Evolutionary conservation across 2,888 invertebrate genomes (phyloP).

Genomic region (Calameuta pallipes): DNA sequence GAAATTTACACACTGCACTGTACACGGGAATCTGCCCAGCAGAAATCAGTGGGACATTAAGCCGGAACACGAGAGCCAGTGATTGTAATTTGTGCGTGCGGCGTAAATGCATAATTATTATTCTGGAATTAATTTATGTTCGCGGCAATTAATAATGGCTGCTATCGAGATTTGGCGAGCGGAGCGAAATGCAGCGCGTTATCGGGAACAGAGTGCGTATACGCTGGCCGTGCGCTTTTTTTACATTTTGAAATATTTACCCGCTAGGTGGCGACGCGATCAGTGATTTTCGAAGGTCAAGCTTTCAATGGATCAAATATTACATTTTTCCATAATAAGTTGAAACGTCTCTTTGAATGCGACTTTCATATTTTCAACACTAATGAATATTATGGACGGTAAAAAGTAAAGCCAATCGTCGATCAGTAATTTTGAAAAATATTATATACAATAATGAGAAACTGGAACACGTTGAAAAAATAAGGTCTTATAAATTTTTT

Average conservation of each 20-base stretch:
- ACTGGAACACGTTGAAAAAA: neutral
- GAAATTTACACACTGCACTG: neutral
- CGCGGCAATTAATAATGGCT: conserved; percentile 51
- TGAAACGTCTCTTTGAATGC: neutral
- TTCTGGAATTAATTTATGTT: conserved; percentile 51
- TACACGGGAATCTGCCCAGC: conserved; percentile 28
- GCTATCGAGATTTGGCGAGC: neutral
- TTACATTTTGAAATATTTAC: neutral
- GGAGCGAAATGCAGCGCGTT: conserved; percentile 10
- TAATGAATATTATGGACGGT: neutral
- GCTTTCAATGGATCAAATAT: neutral
- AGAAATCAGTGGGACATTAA: conserved; percentile 56
- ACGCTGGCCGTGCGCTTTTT: conserved; percentile 15
- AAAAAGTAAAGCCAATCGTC: neutral
- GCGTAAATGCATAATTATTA: conserved; percentile 58
- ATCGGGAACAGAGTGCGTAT: neutral
- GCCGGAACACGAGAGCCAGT: conserved; percentile 42
- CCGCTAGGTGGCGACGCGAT: neutral
- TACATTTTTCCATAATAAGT: neutral
- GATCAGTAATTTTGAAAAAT: neutral
- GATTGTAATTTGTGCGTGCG: conserved; percentile 58
- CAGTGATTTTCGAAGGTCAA: neutral
- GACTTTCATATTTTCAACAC: too few relatives aligned
- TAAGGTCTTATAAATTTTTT: neutral
- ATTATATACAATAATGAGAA: neutral